These are phyloP conservation scores for Lagorchestes hirsutus DNA, from an alignment of 2,797 vertebrate genomes.

Conservation along the genomic window DNA sequence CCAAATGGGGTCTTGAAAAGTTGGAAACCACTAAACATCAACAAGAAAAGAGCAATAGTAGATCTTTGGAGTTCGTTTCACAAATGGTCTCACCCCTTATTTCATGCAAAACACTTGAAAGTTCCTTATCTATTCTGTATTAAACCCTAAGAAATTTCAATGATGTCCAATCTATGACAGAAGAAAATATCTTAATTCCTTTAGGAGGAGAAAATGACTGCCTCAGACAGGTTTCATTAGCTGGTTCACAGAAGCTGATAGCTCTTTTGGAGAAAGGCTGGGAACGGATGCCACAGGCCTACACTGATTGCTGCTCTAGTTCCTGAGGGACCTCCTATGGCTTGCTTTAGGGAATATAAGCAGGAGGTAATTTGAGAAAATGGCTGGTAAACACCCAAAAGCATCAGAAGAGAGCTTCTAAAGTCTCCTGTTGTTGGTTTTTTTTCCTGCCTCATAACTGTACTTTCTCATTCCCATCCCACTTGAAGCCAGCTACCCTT, in stretches of 20 bases:
- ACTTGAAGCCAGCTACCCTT: not conserved
- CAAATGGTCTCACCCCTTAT: not conserved
- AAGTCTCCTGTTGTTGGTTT: not conserved
- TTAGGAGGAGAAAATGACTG: slow-evolving; percentile 27
- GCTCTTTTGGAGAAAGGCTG: not conserved
- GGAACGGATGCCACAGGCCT: not conserved
- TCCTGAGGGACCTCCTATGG: not conserved
- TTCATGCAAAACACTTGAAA: not conserved
- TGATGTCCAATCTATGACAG: not conserved
- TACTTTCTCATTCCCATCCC: not conserved
- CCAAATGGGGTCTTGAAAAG: not conserved
- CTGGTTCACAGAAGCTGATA: not conserved
- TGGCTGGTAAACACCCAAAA: not conserved
- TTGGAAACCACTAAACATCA: not conserved
- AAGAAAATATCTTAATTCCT: not conserved
- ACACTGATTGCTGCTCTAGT: not conserved
- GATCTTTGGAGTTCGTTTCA: not conserved
- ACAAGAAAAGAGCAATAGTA: not conserved
- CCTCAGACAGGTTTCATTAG: slow-evolving; percentile 30
- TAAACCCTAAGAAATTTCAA: not conserved
- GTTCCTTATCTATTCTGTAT: not conserved
- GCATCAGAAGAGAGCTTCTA: not conserved
- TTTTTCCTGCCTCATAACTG: not conserved
- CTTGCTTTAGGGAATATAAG: not conserved
- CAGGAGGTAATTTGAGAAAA: not conserved